Evolutionary conservation across 2,888 invertebrate species (phyloP), one percentile per base, ranked within the genome.

Genomic region (Hecatera dysodea): DNA sequence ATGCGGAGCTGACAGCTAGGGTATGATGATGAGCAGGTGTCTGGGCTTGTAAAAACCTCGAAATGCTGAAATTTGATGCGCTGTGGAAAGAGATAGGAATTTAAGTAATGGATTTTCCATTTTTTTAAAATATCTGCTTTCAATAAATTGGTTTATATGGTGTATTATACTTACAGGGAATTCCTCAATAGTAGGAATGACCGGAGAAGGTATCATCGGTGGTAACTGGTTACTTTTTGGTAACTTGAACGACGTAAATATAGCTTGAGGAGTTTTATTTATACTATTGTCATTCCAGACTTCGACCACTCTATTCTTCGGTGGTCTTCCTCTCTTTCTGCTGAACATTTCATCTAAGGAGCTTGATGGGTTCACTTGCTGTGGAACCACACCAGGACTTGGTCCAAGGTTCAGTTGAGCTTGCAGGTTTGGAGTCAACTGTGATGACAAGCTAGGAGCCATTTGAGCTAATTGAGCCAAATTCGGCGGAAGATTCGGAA

Each of bases 231-330:
- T 96, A 84, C 94, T 94, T 93, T 98, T 98, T 24, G 99, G 98
- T 76, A 99, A 96, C 91, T 99, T 99, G 92, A 99, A 99, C 84
- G 98, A 98, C 24, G 99, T 98, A 91, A 99, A 99, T 83, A 99
- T 98, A 1, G 99, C 99, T 93, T 99, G 98, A 0, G 98, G 98
- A 44, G 98, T n/a, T n/a, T n/a, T n/a, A n/a, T n/a, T n/a, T n/a
- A n/a, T 97, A 1, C 97, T 97, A 90, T 97, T 98, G 87, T 98
- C 98, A 83, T 98, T 98, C 97, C 98, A 98, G 77, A 98, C 98
- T 96, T 99, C 98, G 52, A 99, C 98, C 19, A 99, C 98, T 0
- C 99, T 97, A 92, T 99, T 99, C 95, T 99, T 99, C 19, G 99
- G 99, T n/a, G 99, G 99, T 75, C 99, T 96, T 56, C 99, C 99